Conservation (phyloP, 1,140 invertebrate species). For the Trichoplusia ni region DNA sequence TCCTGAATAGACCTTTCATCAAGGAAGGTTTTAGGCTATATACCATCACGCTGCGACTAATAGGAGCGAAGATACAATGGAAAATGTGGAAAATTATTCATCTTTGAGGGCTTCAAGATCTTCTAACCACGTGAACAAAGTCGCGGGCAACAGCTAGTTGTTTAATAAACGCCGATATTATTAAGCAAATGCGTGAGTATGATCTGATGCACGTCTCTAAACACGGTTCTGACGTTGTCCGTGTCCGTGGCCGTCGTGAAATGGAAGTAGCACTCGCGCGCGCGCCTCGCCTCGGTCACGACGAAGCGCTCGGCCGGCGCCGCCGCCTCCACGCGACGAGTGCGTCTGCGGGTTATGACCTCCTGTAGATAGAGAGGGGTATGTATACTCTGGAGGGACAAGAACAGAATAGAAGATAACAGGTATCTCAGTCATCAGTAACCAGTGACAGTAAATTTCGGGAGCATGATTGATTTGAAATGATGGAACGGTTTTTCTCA, state of each 20-base stretch:
- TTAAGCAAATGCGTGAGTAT: conserved; percentile 83
- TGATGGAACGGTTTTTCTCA: too few relatives aligned
- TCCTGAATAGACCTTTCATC: too few relatives aligned
- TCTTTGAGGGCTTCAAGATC: too few relatives aligned
- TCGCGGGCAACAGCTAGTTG: too few relatives aligned
- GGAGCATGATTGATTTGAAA: too few relatives aligned
- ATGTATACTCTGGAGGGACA: too few relatives aligned
- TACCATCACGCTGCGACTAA: too few relatives aligned
- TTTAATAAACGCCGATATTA: conserved; percentile 74
- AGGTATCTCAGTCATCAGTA: neutral
- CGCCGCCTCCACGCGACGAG: conserved; percentile 41
- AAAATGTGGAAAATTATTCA: too few relatives aligned
- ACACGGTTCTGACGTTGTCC: conserved; percentile 86
- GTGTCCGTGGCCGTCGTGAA: conserved; percentile 89
- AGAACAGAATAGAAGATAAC: too few relatives aligned
- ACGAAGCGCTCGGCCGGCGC: conserved; percentile 60
- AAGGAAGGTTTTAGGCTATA: too few relatives aligned
- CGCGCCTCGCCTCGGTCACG: conserved; percentile 50
- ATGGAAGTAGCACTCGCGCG: conserved; percentile 85
- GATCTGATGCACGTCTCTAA: conserved; percentile 88
- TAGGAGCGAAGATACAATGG: too few relatives aligned
- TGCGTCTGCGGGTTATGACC: conserved; percentile 58
- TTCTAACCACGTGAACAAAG: too few relatives aligned
- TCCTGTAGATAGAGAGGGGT: conserved; percentile 49
- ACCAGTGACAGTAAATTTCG: neutral